These are phyloP conservation scores for Nilaparvata lugens DNA, from an alignment of 1,140 invertebrate species.

Conservation along the genomic window DNA sequence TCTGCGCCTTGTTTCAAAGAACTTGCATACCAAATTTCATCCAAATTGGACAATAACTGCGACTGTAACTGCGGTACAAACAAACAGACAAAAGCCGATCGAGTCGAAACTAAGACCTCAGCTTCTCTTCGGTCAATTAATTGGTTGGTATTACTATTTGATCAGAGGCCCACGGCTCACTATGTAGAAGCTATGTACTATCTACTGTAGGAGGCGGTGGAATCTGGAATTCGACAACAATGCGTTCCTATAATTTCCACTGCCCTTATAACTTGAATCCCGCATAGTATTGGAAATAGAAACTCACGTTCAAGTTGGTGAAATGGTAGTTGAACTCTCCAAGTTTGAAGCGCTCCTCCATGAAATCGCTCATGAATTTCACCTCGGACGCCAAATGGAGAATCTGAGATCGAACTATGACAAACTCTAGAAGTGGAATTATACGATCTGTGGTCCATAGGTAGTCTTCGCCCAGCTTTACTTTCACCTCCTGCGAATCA, in stretches of 20 bases:
- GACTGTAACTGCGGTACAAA: no score
- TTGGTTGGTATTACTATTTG: no score
- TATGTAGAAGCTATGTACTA: neutral
- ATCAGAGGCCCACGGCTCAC: no score
- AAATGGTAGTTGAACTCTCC: constrained; percentile 79
- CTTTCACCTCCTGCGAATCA: constrained; percentile 42
- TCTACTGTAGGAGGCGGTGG: neutral
- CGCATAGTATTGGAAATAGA: neutral
- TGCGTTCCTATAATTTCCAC: no score
- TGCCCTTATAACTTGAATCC: neutral
- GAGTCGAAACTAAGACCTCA: no score
- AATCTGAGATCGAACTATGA: constrained; percentile 69
- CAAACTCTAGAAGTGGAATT: constrained; percentile 76
- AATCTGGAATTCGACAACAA: neutral
- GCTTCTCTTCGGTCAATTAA: no score
- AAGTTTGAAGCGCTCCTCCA: constrained; percentile 60
- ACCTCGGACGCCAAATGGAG: constrained; percentile 77
- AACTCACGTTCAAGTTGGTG: constrained; percentile 59
- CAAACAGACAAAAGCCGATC: no score
- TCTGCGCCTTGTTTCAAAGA: no score
- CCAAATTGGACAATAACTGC: no score
- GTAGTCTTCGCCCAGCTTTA: constrained; percentile 43
- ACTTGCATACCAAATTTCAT: no score
- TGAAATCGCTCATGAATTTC: constrained; percentile 74
- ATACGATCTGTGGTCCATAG: constrained; percentile 78